These are phyloP conservation scores for Pristionchus maxplancki DNA, from an alignment of 2,888 invertebrate species.

Conservation along the genomic window DNA sequence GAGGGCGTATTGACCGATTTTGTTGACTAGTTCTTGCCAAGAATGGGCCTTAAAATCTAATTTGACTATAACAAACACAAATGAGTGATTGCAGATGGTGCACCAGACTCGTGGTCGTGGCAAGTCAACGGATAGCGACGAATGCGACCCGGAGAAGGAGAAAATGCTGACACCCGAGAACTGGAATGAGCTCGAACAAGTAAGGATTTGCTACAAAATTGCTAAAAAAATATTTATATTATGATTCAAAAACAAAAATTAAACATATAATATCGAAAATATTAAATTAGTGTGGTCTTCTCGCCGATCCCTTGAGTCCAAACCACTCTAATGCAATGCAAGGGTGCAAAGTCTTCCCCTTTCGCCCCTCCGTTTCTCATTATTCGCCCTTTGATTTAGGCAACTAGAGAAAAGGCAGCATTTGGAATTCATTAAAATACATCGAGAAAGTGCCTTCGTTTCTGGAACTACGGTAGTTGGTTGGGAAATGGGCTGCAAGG, in stretches of 20 bases:
- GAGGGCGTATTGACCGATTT: too few relatives aligned
- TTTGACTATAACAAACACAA: not conserved
- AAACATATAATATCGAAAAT: not conserved
- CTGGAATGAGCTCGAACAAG: constrained; percentile 17
- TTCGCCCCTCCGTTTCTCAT: not conserved
- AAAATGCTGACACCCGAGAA: constrained; percentile 8
- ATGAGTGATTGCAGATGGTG: not conserved
- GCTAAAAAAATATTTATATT: too few relatives aligned
- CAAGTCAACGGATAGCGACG: constrained; percentile 26
- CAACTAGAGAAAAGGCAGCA: constrained; percentile 8
- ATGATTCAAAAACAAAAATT: not conserved
- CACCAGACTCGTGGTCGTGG: constrained; percentile 16
- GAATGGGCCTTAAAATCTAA: not conserved
- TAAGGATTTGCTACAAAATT: too few relatives aligned
- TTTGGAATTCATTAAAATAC: constrained; percentile 18
- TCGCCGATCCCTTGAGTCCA: not conserved
- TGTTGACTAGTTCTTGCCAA: too few relatives aligned
- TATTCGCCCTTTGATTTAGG: not conserved
- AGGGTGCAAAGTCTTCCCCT: constrained; percentile 11
- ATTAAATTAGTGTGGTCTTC: not conserved
- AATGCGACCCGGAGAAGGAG: not conserved
- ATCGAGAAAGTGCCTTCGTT: constrained; percentile 31
- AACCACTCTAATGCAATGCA: not conserved
- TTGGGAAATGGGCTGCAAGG: not conserved
- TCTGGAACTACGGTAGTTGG: not conserved